Percentiles rank a stretch among this genome's conserved stretches.
Conservation (phyloP, 2,113 vertebrate species). For the Cisticola juncidis region DNA sequence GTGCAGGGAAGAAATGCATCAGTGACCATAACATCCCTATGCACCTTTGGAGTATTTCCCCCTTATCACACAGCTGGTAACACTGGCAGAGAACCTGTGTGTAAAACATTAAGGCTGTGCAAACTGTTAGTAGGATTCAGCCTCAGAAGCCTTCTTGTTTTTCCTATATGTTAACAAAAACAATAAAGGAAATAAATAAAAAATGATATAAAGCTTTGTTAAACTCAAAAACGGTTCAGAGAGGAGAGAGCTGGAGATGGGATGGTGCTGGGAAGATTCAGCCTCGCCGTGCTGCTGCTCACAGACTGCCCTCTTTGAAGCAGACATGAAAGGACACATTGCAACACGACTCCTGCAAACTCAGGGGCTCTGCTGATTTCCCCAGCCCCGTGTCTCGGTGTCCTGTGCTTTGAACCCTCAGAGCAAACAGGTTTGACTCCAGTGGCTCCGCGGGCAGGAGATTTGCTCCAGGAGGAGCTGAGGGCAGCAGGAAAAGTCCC, state of each 20-base stretch:
- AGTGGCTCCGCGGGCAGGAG: background rate
- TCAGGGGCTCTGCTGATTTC: background rate
- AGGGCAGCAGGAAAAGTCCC: background rate
- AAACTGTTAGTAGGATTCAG: background rate
- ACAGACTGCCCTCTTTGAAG: background rate
- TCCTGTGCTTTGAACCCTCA: background rate
- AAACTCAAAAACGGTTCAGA: background rate
- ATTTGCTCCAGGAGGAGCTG: background rate
- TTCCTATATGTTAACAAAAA: background rate
- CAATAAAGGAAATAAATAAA: background rate
- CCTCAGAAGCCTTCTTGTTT: background rate
- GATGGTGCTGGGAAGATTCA: background rate
- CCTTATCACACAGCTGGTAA: background rate
- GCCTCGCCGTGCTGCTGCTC: background rate
- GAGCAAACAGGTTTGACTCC: background rate
- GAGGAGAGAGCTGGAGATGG: background rate
- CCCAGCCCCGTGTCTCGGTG: background rate
- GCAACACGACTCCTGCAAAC: background rate
- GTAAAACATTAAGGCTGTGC: background rate
- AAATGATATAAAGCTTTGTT: background rate
- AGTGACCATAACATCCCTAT: fast-evolving
- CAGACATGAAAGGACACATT: background rate
- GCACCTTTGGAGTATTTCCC: fast-evolving
- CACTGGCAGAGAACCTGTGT: background rate
- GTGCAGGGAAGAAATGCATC: background rate